Conservation (phyloP, 2,113 vertebrate species). For the Crotophaga sulcirostris region DNA sequence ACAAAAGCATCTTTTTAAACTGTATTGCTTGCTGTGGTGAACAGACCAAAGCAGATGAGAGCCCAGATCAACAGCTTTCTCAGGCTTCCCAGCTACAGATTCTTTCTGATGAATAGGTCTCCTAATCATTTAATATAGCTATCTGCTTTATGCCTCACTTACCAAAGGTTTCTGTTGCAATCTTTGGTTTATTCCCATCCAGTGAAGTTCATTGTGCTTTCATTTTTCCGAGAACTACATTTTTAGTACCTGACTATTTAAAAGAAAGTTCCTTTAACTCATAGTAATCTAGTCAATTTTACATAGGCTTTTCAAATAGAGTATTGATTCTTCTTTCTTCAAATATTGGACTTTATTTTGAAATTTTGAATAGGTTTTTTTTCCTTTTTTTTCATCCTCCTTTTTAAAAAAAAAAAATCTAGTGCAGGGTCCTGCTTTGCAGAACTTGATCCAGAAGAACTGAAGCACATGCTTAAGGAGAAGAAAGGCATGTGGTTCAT, state of each 20-base stretch:
- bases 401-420: background rate
- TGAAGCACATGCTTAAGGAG: conserved; percentile 72
- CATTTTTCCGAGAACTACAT: background rate
- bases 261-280: background rate
- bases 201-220: background rate
- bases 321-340: background rate
- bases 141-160: background rate
- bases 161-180: background rate
- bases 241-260: background rate
- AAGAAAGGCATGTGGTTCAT: conserved; percentile 76
- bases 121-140: background rate
- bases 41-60: background rate
- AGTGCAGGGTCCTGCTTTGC: background rate
- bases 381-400: rapidly evolving
- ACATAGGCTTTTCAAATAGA: background rate
- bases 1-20: background rate
- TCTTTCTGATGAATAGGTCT: background rate
- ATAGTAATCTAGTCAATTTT: background rate
- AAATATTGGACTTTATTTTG: background rate
- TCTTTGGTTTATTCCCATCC: background rate
- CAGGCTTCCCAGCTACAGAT: background rate
- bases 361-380: background rate
- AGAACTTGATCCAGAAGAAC: conserved; percentile 55
- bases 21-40: background rate
- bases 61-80: background rate